phyloP scores from a whole-genome alignment of 1,140 invertebrate species.

The Mactra quadrangularis region DNA sequence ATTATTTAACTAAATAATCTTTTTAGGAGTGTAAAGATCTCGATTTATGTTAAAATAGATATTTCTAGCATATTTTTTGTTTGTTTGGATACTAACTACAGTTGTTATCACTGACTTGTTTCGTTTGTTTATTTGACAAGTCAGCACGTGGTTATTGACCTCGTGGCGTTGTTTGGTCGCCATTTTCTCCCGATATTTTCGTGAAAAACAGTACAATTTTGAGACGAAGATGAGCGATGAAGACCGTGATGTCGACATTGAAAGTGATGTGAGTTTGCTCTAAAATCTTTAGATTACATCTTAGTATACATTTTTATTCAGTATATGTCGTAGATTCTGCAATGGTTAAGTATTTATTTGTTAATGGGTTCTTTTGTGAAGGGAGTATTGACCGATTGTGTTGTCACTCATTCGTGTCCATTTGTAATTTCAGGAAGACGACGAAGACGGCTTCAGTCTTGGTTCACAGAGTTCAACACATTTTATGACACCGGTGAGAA shows the following conservation, averaged over 20 bases:
- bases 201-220: background rate
- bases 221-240: constrained; percentile 91
- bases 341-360: constrained; percentile 8
- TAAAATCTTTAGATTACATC: background rate
- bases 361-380: background rate
- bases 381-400: background rate
- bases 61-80: no score
- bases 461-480: constrained; percentile 61
- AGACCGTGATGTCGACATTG: constrained; percentile 95
- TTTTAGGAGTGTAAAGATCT: no score
- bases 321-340: background rate
- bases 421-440: constrained; percentile 75
- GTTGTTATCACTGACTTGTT: no score
- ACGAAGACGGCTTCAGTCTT: constrained; percentile 68
- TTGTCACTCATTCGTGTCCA: no score
- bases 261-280: constrained; percentile 91
- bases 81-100: no score
- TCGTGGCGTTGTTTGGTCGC: constrained; percentile 81
- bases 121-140: constrained; percentile 57
- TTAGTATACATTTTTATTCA: constrained; percentile 5
- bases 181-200: constrained; percentile 69
- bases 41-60: no score
- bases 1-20: no score
- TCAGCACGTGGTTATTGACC: constrained; percentile 74
- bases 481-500: constrained; percentile 76